Evolutionary conservation across 2,888 invertebrate genomes (phyloP), one percentile per base, ranked within the genome.

Genomic region (Diaphora mendica): DNA sequence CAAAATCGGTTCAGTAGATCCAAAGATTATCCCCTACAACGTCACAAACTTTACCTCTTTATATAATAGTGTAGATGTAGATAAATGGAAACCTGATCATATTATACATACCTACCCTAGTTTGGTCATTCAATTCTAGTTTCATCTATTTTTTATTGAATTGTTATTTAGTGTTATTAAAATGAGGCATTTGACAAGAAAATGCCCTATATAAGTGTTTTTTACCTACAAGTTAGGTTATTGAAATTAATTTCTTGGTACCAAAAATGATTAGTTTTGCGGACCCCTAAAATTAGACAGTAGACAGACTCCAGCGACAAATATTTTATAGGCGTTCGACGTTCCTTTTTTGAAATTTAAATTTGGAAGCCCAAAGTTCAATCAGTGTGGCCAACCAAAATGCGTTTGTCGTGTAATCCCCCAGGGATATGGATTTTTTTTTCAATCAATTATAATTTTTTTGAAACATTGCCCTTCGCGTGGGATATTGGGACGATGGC

Each of bases 331-430:
- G 83, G 82, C 83, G 84, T 84, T 71, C 77, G 75, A 72, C 71
- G 79, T 73, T 85, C 82, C 82, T 88, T 88, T 89, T 90, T 91
- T 88, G 80, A 82, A 90, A 89, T 92, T 91, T 89, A 83, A 91
- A 90, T 91, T 91, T 92, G 87, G 91, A 91, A 91, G 89, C 90
- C 76, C 83, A 88, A 76, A 72, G 82, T 91, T 93, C 93, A 62
- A 62, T 62, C 62, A 88, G 94, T 95, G 95, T 95, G 95, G 94
- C 93, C 94, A 91, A 90, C 88, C 88, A 90, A 94, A 94, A 95
- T 95, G 95, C 93, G 90, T 95, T 95, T 95, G 93, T 94, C 94
- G 93, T 94, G 95, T 95, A 95, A 95, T 95, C 95, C 95, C 89
- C 94, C 51, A 82, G 95, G 94, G 95, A 92, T 85, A 84, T 90